Base-by-base conservation (phyloP, 2,888 invertebrate genomes). In the Aquatica leii region DNA sequence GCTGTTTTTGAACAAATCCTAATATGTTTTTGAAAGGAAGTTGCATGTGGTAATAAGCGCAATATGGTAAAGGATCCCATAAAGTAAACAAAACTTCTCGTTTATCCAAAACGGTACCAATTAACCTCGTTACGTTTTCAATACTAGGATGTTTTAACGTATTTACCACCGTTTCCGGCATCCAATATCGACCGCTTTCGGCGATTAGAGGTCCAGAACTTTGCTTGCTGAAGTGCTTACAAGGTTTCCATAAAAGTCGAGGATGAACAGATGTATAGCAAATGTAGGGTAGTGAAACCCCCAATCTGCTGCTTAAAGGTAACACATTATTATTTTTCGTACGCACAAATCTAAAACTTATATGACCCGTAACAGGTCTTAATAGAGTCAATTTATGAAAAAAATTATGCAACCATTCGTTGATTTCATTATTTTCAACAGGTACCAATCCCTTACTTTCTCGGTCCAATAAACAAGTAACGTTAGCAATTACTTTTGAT, bases 11-110 rank as follows among this genome's bases (percentile, higher is more conserved):
- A 64, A 87, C 78, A 74, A 87, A 86, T 41, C 83, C 83, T 69
- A 85, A 80, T 21, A 88, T 82, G 68, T 86, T 86, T 69, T 84
- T 84, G 69, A 90, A 84, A 0, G 93, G 92, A 72, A 90, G 79
- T 75, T 93, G 90, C 72, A 94, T 87, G 77, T 92, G 92, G 81
- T 93, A 93, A 78, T 92, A 93, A 1, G 92, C 93, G 76, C 92
- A 93, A 77, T 93, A 94, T 0, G 94, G 94, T 72, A 94, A 78
- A 3, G 94, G 94, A 77, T 94, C 94, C 93, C 93, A 93, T 75
- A 90, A 90, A 3, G 89, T 86, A 75, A 94, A 94, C 0, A 94
- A 82, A 0, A 92, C 93, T 76, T 94, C 93, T 40, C 91, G 85
- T 70, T 91, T 92, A 74, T 93, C 92, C 70, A 93, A 77, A 35